Base-by-base conservation (phyloP, 2,888 invertebrate species). In the Drosophila meridiana region DNA sequence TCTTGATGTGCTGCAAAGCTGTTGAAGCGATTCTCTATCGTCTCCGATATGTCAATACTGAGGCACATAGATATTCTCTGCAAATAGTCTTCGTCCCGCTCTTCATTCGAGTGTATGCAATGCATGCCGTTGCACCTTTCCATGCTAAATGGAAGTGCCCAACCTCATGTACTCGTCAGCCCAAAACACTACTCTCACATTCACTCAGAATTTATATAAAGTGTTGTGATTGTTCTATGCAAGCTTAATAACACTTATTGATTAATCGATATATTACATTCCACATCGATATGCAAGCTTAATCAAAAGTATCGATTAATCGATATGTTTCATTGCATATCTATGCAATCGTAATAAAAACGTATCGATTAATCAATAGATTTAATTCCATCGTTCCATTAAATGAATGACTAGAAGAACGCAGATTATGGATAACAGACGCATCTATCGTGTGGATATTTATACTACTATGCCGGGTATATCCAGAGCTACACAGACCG, bases 61-160 rank as follows among this genome's bases (percentile, higher is more conserved):
- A 86, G 75, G 28, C 64, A 74, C 83, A 84, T 74, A 8, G 78
- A 83, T 11, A 78, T 63, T 45, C 59, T 58, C 20, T 43, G 58
- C 43, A 58, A 40, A 32, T 65, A 61, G 42, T 81, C 70, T 26
- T 60, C 55, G 7, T 58, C 20, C 20, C 45, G 57, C 30, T 69
- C 63, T 9, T 42, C 34, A n/a, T 61, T 60, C 13, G 57, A 32
- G 48, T 57, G 26, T 20, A 43, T 52, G 47, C 58, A 56, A 42
- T 50, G 47, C 9, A 74, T 43, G 47, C 53, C 40, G 52, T 71
- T 76, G 8, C 9, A 69, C 26, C n/a, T 73, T 32, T 67, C 69
- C 78, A 83, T 62, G 30, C 36, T 58, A 52, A 59, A 30, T 42
- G 40, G 5, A 30, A 9, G 13, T 28, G 9, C 28, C 48, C 36